Base-by-base conservation (phyloP, 2,888 invertebrate genomes). In the Eulithis prunata region DNA sequence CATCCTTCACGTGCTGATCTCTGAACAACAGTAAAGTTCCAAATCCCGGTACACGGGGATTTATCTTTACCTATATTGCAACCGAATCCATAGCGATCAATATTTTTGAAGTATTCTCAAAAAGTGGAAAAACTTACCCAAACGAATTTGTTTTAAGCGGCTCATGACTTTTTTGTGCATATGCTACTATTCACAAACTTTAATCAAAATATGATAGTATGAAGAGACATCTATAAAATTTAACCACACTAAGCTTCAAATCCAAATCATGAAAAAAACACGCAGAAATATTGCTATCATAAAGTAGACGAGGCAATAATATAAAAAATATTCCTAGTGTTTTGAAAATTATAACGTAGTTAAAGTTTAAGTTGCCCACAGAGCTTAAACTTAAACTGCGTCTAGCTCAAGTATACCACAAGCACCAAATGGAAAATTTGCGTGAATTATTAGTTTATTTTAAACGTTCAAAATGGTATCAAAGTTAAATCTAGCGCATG, bases 1-100 rank as follows among this genome's bases (percentile, higher is more conserved):
- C 88, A 91, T 90, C 90, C 88, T 86, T 88, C 90, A 88, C 88
- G 88, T 85, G 81, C 83, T 87, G 85, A 86, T 88, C 88, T 88
- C 84, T 80, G 79, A 81, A 81, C 84, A 87, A 89, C 87, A 89
- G 87, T 87, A 87, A 89, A 89, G 85, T 85, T 75, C 70, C 80
- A 81, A 83, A 83, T 76, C 78, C 69, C 73, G 75, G 64, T 75
- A 78, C 77, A 75, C 75, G 64, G 72, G 83, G 84, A 84, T 87
- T 49, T 86, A 83, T 75, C 32, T 32, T 43, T 59, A 75, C 78
- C 77, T 81, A 77, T 75, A 77, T 58, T 53, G 51, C 55, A 32
- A 58, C 61, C 65, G 61, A 49, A 49, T 49, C 21, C 49, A n/a
- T n/a, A 47, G 4, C 8, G 11, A 69, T 70, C 71, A 71, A 68